Evolutionary conservation across 1,140 invertebrate species (phyloP).

Genomic region (Trichogramma pretiosum): DNA sequence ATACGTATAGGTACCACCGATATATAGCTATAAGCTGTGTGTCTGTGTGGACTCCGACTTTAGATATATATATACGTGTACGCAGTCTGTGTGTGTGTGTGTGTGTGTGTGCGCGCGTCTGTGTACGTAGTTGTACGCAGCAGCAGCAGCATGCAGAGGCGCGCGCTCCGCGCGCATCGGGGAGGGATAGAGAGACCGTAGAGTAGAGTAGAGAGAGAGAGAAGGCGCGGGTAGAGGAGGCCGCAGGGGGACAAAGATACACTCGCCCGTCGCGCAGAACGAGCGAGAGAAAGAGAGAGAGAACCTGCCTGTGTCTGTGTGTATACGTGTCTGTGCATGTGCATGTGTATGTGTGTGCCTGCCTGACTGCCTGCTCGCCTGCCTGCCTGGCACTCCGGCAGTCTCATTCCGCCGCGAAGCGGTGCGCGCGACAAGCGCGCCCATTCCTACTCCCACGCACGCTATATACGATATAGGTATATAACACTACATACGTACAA

Average conservation of each 20-base stretch:
- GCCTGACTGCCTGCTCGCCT: neutral
- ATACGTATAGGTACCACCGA: too few species aligned
- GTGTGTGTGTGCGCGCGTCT: neutral
- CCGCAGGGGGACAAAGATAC: neutral
- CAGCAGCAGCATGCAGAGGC: too few species aligned
- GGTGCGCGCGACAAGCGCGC: slow-evolving; percentile 27
- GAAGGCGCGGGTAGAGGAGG: neutral
- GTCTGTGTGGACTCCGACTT: too few species aligned
- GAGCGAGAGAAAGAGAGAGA: slow-evolving; percentile 2
- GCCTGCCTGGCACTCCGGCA: too few species aligned
- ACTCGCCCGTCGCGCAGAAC: neutral
- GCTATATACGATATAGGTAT: too few species aligned
- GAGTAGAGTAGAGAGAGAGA: neutral
- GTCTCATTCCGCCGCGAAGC: slow-evolving; percentile 35
- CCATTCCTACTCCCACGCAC: neutral
- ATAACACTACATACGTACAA: too few species aligned
- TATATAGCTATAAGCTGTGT: too few species aligned
- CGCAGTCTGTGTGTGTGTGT: neutral
- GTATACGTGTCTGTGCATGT: slow-evolving; percentile 8
- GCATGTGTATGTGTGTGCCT: neutral
- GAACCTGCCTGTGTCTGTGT: neutral
- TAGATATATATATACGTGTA: slow-evolving; percentile 1
- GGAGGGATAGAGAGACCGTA: neutral
- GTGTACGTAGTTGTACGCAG: too few species aligned
- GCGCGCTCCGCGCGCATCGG: too few species aligned